Conservation (phyloP, 53 echinoderm and acorn worm species). For the Paelopatides confundens region DNA sequence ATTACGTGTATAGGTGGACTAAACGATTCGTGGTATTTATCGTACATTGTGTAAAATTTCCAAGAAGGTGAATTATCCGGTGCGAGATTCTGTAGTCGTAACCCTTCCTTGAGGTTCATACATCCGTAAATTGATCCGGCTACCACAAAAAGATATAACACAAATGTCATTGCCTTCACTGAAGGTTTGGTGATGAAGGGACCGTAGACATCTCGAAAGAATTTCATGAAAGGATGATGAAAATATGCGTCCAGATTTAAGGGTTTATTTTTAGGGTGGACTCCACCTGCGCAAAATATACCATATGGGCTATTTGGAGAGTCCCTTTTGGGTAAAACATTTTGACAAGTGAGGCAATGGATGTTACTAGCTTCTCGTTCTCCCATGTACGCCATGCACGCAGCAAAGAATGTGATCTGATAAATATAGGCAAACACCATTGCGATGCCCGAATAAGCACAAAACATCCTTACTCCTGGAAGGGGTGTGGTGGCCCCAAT, state of each 20-base stretch:
- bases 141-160: constrained; percentile 63
- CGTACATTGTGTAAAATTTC: constrained; percentile 79
- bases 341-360: constrained; percentile 64
- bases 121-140: constrained; percentile 87
- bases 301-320: constrained; percentile 62
- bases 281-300: constrained; percentile 77
- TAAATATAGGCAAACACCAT: constrained; percentile 79
- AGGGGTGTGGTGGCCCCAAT: constrained; percentile 91
- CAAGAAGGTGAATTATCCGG: constrained; percentile 85
- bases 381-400: constrained; percentile 79
- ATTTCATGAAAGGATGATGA: constrained; percentile 92
- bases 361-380: constrained; percentile 69
- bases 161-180: constrained; percentile 64
- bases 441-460: constrained; percentile 75
- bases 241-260: constrained; percentile 60
- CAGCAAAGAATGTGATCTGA: constrained; percentile 75
- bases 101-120: constrained; percentile 82
- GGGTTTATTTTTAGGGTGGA: constrained; percentile 32
- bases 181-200: constrained; percentile 83
- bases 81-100: constrained; percentile 87
- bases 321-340: constrained; percentile 68
- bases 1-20: constrained; percentile 85
- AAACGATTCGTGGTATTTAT: constrained; percentile 76
- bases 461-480: constrained; percentile 88
- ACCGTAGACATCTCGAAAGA: constrained; percentile 90